Evolutionary conservation across 2,888 invertebrate species (phyloP), one percentile per base, ranked within the genome.

Genomic region (Candidula unifasciata): DNA sequence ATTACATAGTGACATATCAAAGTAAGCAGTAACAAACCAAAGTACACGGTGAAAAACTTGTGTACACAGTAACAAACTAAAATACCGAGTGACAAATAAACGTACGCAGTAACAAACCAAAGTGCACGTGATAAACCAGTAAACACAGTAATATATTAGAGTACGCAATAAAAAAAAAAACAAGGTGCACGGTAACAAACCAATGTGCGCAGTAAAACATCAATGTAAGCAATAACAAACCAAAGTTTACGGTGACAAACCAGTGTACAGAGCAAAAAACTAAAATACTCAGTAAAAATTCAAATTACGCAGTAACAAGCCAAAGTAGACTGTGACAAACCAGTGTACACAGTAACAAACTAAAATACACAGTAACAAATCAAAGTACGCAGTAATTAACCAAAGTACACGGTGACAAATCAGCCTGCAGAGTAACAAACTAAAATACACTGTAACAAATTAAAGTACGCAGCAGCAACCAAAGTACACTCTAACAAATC

Each of bases 131-230:
- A n/a, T n/a, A n/a, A n/a, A n/a, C n/a, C n/a, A n/a, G n/a, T n/a
- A n/a, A n/a, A n/a, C n/a, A n/a, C n/a, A n/a, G n/a, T n/a, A n/a
- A n/a, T n/a, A n/a, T n/a, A n/a, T n/a, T n/a, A n/a, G n/a, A n/a
- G n/a, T n/a, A 71, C 64, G 73, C 8, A 69, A 83, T 68, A 66
- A n/a, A 82, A 27, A 64, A 73, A 30, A 37, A 33, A 30, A 37
- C 27, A 79, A 60, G n/a, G 5, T 3, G 18, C 5, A 24, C 8
- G 3, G 16, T 24, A 60, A n/a, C 3, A 60, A 60, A 60, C 8
- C n/a, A 60, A 60, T 3, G 18, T 60, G 5, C 3, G 18, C 8
- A 24, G 16, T 24, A 16, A n/a, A 3, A 60, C 3, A 60, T 5
- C 18, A 60, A 60, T 13, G 54, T 16, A 60, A 3, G 18, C 8